phyloP scores from a whole-genome alignment of 2,797 vertebrate genomes.

The Sebastes nivosus region DNA sequence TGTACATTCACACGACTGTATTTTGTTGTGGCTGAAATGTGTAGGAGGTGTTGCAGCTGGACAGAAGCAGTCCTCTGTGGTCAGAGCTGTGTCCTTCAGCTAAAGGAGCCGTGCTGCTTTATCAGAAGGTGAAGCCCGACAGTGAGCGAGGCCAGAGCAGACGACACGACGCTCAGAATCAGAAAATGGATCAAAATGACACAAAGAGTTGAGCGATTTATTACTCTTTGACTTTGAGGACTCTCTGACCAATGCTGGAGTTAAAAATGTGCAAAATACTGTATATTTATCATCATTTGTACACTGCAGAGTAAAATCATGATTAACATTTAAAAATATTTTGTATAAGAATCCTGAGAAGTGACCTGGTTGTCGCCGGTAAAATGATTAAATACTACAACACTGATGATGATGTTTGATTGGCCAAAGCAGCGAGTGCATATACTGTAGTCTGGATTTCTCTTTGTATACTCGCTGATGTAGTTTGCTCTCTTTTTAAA shows the following conservation, averaged over 20 bases:
- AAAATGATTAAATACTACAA: slow-evolving; percentile 3
- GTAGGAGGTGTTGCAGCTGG: slow-evolving; percentile 83
- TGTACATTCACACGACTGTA: not conserved
- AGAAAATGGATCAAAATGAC: not conserved
- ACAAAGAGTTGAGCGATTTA: slow-evolving; percentile 8
- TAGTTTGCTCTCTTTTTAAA: not conserved
- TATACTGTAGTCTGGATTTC: not conserved
- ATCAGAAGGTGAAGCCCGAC: slow-evolving; percentile 79
- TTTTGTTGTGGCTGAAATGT: not conserved
- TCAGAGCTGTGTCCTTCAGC: slow-evolving; percentile 90
- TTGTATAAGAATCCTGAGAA: slow-evolving; percentile 38
- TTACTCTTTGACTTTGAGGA: not conserved
- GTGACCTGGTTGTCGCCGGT: not conserved
- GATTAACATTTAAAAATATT: slow-evolving; percentile 16
- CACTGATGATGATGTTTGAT: slow-evolving; percentile 6
- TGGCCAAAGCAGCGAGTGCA: slow-evolving; percentile 9
- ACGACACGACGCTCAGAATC: not conserved
- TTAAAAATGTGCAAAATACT: slow-evolving; percentile 16
- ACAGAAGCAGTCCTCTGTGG: slow-evolving; percentile 81
- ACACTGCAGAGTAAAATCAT: slow-evolving; percentile 26
- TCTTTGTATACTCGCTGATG: not conserved
- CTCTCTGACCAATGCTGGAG: not conserved
- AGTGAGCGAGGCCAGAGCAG: not conserved
- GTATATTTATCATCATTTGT: slow-evolving; percentile 6
- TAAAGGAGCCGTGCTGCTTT: slow-evolving; percentile 90